A percentile compares a stretch with the other conserved stretches of the same genome.
Conservation (phyloP, 2,888 invertebrate genomes). For the Ischnus inquisitorius region DNA sequence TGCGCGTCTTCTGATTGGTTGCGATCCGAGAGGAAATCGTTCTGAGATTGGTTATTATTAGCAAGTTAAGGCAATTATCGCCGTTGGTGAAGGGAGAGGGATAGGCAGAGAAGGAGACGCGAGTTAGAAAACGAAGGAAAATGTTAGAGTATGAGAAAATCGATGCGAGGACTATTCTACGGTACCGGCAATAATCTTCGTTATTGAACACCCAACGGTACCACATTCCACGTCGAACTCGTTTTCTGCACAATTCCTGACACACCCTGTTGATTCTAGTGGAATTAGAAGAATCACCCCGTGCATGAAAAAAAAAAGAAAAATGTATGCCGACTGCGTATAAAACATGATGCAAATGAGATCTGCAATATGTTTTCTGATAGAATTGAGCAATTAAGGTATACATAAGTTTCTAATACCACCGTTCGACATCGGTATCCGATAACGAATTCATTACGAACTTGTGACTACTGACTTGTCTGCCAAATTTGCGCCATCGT, state of each 20-base stretch:
- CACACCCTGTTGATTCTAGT: slow-evolving; percentile 9
- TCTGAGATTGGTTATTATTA: slow-evolving; percentile 85
- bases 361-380: too few species aligned
- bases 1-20: slow-evolving; percentile 84
- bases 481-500: too few species aligned
- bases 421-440: too few species aligned
- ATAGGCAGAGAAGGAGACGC: not conserved
- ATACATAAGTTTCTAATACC: too few species aligned
- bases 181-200: slow-evolving; percentile 59
- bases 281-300: not conserved
- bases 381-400: too few species aligned
- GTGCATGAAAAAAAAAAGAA: not conserved
- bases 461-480: too few species aligned
- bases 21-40: slow-evolving; percentile 83
- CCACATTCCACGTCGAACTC: slow-evolving; percentile 27
- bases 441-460: too few species aligned
- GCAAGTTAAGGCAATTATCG: slow-evolving; percentile 81
- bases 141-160: slow-evolving; percentile 27
- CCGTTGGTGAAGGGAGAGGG: slow-evolving; percentile 19
- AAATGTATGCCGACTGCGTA: not conserved
- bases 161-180: slow-evolving; percentile 48
- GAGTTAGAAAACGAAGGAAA: not conserved
- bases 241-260: slow-evolving; percentile 43
- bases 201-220: slow-evolving; percentile 43
- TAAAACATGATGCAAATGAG: too few species aligned